Percentiles rank a stretch among this genome's conserved stretches.
Evolutionary conservation across 2,113 vertebrate genomes (phyloP).

Genomic region (Pogona vitticeps): DNA sequence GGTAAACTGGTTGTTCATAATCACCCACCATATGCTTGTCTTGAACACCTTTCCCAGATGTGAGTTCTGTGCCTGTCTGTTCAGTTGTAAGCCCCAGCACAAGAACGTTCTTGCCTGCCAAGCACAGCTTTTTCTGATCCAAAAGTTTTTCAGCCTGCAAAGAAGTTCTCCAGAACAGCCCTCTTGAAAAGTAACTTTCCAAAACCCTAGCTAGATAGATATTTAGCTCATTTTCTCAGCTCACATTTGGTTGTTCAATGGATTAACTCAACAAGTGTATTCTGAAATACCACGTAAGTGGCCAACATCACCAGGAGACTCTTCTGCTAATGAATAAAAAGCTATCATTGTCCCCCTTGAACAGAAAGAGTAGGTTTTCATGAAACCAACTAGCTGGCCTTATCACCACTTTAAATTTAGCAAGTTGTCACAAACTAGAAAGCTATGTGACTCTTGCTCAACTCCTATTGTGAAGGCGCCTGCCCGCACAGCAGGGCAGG

Average conservation of each 20-base stretch:
- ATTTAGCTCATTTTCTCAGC: not conserved
- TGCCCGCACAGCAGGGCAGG: constrained; percentile 57
- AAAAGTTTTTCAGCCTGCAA: not conserved
- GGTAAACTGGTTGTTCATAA: not conserved
- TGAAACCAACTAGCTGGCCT: not conserved
- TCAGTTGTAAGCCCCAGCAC: not conserved
- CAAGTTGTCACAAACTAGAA: constrained; percentile 37
- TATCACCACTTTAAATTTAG: constrained; percentile 41
- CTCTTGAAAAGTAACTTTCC: not conserved
- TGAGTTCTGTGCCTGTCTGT: not conserved
- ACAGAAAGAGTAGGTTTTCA: not conserved
- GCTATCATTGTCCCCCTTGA: rapidly evolving
- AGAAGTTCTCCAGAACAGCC: not conserved
- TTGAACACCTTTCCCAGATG: not conserved
- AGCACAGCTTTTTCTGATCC: not conserved
- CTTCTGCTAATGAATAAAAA: not conserved
- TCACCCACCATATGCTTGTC: not conserved
- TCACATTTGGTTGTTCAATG: not conserved
- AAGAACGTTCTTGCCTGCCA: not conserved
- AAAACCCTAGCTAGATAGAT: not conserved
- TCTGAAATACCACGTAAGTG: not conserved
- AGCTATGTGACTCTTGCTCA: constrained; percentile 37
- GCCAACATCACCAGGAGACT: not conserved
- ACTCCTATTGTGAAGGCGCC: constrained; percentile 49
- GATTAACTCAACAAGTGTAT: not conserved